Conservation (phyloP, 2,113 vertebrate genomes). For the Prunella fulvescens region DNA sequence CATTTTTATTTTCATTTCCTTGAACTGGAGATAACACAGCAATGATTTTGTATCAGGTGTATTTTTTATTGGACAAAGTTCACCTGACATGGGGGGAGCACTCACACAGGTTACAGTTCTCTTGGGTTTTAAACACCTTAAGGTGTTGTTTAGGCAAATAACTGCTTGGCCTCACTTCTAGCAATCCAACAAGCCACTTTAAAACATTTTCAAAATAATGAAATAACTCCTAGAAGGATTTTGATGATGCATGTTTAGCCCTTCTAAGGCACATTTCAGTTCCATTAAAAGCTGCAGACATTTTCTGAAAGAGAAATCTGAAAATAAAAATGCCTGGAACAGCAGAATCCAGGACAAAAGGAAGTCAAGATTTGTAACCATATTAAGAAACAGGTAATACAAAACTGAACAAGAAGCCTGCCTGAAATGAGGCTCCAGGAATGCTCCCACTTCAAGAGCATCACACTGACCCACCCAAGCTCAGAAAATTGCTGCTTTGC, state of each 20-base stretch:
- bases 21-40: neutral
- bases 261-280: neutral
- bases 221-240: neutral
- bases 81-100: neutral
- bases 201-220: neutral
- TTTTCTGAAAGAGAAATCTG: neutral
- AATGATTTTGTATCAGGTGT: neutral
- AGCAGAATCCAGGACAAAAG: neutral
- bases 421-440: neutral
- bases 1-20: neutral
- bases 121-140: neutral
- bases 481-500: neutral
- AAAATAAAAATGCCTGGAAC: neutral
- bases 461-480: accelerated
- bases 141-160: neutral
- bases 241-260: neutral
- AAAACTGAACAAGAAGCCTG: neutral
- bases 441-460: neutral
- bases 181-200: neutral
- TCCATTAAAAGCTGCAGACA: neutral
- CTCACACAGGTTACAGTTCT: neutral
- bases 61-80: neutral
- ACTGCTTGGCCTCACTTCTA: neutral
- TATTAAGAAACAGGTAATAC: neutral
- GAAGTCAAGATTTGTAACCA: neutral